Conservation (phyloP, 2,888 invertebrate genomes). For the Pteria penguin region DNA sequence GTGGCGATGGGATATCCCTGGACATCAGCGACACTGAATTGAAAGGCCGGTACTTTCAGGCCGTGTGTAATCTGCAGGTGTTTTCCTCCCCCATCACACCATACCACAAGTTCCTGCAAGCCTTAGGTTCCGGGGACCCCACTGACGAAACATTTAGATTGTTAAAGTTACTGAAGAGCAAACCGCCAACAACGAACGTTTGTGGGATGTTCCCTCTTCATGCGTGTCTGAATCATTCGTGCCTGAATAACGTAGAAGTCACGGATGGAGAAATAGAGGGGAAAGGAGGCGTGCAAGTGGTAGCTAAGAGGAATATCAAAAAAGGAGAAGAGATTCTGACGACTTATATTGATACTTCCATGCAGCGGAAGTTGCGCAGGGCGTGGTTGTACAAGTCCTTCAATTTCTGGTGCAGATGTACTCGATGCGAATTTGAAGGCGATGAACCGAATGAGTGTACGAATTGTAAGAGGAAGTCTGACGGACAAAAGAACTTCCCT, state of each 20-base stretch:
- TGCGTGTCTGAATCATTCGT: constrained; percentile 74
- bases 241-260: constrained; percentile 73
- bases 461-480: constrained; percentile 60
- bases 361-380: constrained; percentile 68
- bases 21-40: constrained; percentile 70
- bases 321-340: constrained; percentile 70
- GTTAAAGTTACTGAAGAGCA: constrained; percentile 56
- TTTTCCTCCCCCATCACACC: constrained; percentile 66
- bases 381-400: constrained; percentile 75
- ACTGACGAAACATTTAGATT: constrained; percentile 56
- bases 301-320: constrained; percentile 65
- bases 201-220: constrained; percentile 74
- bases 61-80: constrained; percentile 73
- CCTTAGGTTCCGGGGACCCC: constrained; percentile 42
- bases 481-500: constrained; percentile 62
- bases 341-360: constrained; percentile 72
- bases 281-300: constrained; percentile 66
- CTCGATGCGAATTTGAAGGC: constrained; percentile 70
- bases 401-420: constrained; percentile 75
- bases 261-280: constrained; percentile 63
- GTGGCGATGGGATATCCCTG: constrained; percentile 62
- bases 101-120: constrained; percentile 62
- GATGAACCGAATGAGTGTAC: constrained; percentile 68
- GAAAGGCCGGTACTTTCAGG: constrained; percentile 72
- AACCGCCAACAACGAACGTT: constrained; percentile 62